These are phyloP conservation scores for Entomobrya multifasciata DNA, from an alignment of 2,888 invertebrate genomes.

Conservation along the genomic window DNA sequence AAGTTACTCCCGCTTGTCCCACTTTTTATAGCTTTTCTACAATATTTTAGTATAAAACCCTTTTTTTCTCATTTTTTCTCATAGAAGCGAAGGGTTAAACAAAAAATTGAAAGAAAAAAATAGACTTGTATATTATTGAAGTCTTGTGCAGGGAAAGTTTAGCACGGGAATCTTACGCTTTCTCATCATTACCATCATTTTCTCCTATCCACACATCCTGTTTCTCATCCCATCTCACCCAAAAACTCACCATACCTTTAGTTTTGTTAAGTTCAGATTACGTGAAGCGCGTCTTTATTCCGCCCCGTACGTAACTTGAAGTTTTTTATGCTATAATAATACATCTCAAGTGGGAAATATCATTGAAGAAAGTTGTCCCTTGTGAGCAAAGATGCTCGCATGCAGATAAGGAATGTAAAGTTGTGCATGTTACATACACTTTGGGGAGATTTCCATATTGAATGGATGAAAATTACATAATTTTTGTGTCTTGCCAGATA, in stretches of 20 bases:
- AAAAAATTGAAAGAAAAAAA: neutral
- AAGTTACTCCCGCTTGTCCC: neutral
- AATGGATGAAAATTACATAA: neutral
- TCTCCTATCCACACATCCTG: no score
- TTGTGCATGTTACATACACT: no score
- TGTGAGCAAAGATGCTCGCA: neutral
- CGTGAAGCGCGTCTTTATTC: neutral
- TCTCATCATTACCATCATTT: neutral
- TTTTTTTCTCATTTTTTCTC: conserved; percentile 6
- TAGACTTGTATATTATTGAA: neutral
- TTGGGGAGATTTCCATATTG: neutral
- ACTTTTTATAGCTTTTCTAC: no score
- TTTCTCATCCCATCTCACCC: neutral
- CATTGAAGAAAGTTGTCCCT: conserved; percentile 45
- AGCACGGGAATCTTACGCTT: neutral
- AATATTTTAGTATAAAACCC: no score
- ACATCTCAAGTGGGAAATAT: conserved; percentile 53
- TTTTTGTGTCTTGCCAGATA: no score
- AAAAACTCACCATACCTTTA: neutral
- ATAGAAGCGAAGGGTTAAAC: no score
- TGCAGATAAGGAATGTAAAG: no score
- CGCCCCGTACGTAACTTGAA: no score
- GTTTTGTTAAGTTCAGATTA: neutral
- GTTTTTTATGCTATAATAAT: conserved; percentile 9
- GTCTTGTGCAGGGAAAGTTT: conserved; percentile 3